Conservation (phyloP, 2,888 invertebrate genomes). For the Agrilus cyanescens region DNA sequence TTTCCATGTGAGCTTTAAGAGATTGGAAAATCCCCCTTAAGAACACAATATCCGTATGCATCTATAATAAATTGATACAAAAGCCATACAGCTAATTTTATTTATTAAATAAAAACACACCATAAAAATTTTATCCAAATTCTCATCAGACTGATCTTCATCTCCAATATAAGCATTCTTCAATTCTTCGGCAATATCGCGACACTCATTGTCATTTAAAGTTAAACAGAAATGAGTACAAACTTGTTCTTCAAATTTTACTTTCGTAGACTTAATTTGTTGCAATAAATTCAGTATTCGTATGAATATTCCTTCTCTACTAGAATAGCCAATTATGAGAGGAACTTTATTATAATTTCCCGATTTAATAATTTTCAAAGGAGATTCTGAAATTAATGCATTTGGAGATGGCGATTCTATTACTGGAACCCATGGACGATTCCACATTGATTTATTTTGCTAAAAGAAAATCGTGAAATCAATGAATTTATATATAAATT, state of each 20-base stretch:
- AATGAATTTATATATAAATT: too few species aligned
- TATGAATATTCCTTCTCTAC: constrained; percentile 9
- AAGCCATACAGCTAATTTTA: too few species aligned
- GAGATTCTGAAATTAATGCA: constrained; percentile 20
- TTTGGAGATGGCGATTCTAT: constrained; percentile 8
- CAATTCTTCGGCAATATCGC: constrained; percentile 30
- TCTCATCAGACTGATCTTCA: constrained; percentile 28
- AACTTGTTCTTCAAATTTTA: too few species aligned
- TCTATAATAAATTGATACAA: constrained; percentile 7
- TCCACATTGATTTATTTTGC: too few species aligned
- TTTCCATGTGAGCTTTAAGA: constrained; percentile 10
- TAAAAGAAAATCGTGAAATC: too few species aligned
- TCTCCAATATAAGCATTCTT: constrained; percentile 37
- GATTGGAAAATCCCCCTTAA: constrained; percentile 13
- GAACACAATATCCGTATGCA: constrained; percentile 14
- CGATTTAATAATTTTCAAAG: constrained; percentile 23
- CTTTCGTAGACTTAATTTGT: too few species aligned
- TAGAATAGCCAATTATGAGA: constrained; percentile 12
- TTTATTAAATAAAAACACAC: constrained; percentile 7
- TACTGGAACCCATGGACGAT: not conserved
- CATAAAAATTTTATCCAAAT: constrained; percentile 29
- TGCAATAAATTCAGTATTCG: not conserved
- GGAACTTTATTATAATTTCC: constrained; percentile 18
- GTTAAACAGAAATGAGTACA: too few species aligned
- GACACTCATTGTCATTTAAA: too few species aligned